phyloP scores from a whole-genome alignment of 2,113 vertebrate genomes.

The Chaetops frenatus region DNA sequence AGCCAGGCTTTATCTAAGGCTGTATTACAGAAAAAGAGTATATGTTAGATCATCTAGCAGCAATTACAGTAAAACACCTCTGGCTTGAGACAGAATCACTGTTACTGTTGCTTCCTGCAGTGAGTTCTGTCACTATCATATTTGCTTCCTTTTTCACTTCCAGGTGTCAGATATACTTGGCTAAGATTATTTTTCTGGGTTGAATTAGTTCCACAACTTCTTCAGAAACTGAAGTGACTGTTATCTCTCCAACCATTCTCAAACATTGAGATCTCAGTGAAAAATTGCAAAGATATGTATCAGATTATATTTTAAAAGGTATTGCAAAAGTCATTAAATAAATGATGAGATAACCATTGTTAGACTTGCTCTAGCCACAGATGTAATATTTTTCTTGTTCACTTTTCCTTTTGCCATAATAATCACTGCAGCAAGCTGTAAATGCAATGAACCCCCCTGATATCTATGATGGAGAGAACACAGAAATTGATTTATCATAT shows the following conservation, averaged over 20 bases:
- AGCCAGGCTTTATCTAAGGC: neutral
- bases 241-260: neutral
- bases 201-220: neutral
- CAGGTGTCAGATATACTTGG: conserved; percentile 12
- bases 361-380: neutral
- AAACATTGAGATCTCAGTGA: neutral
- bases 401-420: neutral
- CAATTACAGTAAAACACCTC: conserved; percentile 39
- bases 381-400: neutral
- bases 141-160: neutral
- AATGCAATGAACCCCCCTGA: neutral
- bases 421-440: neutral
- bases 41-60: conserved; percentile 44
- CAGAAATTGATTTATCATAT: neutral
- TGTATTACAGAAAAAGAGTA: neutral
- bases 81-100: neutral
- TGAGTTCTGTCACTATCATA: neutral
- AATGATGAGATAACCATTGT: neutral
- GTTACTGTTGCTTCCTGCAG: conserved; percentile 10
- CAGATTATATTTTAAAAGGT: neutral
- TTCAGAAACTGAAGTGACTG: neutral
- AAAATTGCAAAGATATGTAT: neutral
- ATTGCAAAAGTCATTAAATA: neutral
- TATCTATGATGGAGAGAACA: neutral
- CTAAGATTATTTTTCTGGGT: neutral